Base-by-base conservation (phyloP, 2,113 vertebrate species). In the Xenopus borealis region DNA sequence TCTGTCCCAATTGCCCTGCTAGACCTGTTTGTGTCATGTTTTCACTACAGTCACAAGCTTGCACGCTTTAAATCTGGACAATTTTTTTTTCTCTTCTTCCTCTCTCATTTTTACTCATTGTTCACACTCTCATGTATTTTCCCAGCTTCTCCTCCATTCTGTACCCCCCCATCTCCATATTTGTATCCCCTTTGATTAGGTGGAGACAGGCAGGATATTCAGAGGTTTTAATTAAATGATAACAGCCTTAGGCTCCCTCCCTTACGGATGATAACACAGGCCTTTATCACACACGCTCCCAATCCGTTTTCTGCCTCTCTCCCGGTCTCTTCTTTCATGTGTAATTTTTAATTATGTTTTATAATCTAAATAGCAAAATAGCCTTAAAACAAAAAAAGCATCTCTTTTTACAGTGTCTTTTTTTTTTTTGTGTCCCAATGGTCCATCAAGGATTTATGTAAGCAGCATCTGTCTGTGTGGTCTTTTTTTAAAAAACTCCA, bases 221-320 rank as follows among this genome's bases (percentile, higher is more conserved):
- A 58, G 80, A 80, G 81, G 80, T 81, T 87, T 87, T 84, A 85
- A 86, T 87, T 86, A 87, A 87, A 84, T 87, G 85, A 87, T 87
- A 87, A 85, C 83, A 63, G 86, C 79, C 83, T 80, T 82, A 85
- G 83, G 81, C 84, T 84, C 84, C 78, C 74, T 77, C 74, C 74
- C 74, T 77, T 77, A 65, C 66, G 74, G 74, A 77, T 77, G 74
- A 77, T 77, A 77, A 70, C 74, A 62, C 74, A 70, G 57, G 74
- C 74, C 74, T 77, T 77, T 77, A 77, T 77, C 74, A 53, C 59
- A 70, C 66, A 44, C 67, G 66, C 67, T 77, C 19, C 50, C 74
- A 77, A 77, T 77, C 74, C 73, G 66, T 77, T 64, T 58, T 77
- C 67, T 69, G 66, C 66, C 59, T 64, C 66, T 76, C 66, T 69